Evolutionary conservation across 2,797 vertebrate species (phyloP).

Genomic region (Anguilla anguilla): DNA sequence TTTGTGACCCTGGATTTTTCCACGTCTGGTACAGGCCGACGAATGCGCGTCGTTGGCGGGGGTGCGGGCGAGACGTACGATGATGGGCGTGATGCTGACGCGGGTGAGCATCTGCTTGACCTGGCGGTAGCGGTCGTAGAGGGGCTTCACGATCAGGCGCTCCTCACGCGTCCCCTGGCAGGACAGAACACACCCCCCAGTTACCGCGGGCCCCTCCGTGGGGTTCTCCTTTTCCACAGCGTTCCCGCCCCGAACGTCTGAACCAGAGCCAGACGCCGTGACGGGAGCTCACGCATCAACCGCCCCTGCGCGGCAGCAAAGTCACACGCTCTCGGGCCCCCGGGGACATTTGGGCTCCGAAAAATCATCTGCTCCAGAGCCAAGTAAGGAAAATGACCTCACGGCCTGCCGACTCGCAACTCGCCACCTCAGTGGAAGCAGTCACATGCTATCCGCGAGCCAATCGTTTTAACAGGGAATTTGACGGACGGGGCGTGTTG

Average conservation of each 20-base stretch:
- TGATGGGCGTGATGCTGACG: slow-evolving; percentile 90
- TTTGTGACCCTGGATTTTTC: too few species aligned
- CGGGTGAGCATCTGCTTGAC: slow-evolving; percentile 98
- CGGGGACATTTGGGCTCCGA: too few species aligned
- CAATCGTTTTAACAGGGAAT: not conserved
- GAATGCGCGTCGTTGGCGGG: not conserved
- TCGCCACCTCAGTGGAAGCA: too few species aligned
- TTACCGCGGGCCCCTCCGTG: not conserved
- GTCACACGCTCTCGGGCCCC: not conserved
- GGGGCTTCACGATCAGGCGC: slow-evolving; percentile 90
- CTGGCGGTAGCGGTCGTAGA: slow-evolving; percentile 94
- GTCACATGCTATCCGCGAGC: too few species aligned
- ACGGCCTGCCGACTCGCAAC: too few species aligned
- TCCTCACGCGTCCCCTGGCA: slow-evolving; percentile 89
- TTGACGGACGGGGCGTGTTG: not conserved
- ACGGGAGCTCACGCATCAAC: not conserved
- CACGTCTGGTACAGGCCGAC: not conserved
- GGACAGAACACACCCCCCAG: not conserved
- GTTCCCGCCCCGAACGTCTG: not conserved
- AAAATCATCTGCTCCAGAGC: not conserved
- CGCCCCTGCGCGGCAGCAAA: too few species aligned
- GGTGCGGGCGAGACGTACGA: slow-evolving; percentile 75
- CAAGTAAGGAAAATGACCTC: too few species aligned
- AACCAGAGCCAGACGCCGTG: not conserved
- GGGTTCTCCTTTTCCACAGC: not conserved